Base-by-base conservation (phyloP, 2,113 vertebrate genomes). In the Zosterops lateralis region DNA sequence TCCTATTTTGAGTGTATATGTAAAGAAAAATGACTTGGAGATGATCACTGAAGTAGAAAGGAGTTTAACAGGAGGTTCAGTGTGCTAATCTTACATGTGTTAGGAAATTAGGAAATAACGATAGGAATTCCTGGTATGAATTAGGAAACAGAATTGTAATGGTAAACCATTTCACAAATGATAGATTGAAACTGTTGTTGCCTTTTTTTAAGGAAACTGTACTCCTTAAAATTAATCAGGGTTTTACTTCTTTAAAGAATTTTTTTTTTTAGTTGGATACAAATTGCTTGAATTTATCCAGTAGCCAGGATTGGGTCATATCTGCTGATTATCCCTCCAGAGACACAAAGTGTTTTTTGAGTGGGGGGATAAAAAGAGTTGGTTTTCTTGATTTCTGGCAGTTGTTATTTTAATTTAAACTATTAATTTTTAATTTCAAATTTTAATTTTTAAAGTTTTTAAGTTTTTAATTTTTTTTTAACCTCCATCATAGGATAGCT, bases 371-470 rank as follows among this genome's bases (percentile, higher is more conserved):
- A 7, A 28, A 13, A 71, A 34, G 17, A 21, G 9, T 71, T 50
- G 11, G 1, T 36, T 68, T 90, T 81, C 26, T 84, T 87, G 25
- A 26, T 77, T 77, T 90, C n/a, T 83, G 29, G 24, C 28, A 51
- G 34, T 26, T 56, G 7, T 28, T 72, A 0, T 26, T 84, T 74
- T 42, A 54, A 64, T 66, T 84, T 70, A 44, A 83, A 53, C 15
- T 51, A 0, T 28, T 38, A 42, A 7, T 18, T 65, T 45, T 3
- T 1, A 42, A 9, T 3, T 12, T 87, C 36, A 38, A 38, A 38
- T 65, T 45, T 3, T 1, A 42, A 9, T 3, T 12, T 87, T 72
- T 67, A 12, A 38, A 36, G 9, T 18, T 65, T 45, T 3, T 1
- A 42, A 9, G 36, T 38, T 38, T 38, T 38, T 38, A 38, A 36